phyloP scores from a whole-genome alignment of 2,888 invertebrate species.

The Diarsia mendica region DNA sequence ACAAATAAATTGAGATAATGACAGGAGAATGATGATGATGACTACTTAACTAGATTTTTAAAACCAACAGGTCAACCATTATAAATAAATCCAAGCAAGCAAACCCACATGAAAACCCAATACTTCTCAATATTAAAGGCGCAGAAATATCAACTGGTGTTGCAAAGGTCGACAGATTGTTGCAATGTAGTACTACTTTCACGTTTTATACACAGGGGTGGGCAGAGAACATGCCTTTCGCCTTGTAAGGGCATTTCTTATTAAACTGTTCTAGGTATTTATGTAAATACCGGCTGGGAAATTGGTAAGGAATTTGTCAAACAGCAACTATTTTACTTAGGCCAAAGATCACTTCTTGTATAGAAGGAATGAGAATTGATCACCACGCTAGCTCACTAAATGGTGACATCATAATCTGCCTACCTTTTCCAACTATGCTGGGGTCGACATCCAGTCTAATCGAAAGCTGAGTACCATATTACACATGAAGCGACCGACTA shows the following conservation, averaged over 20 bases:
- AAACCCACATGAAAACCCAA: neutral
- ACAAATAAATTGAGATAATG: too few relatives aligned
- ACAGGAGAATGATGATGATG: too few relatives aligned
- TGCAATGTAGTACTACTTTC: slow-evolving; percentile 51
- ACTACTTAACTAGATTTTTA: too few relatives aligned
- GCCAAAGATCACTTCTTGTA: neutral
- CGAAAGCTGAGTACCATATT: too few relatives aligned
- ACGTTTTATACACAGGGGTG: slow-evolving; percentile 32
- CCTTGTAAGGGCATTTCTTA: slow-evolving; percentile 24
- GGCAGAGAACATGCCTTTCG: slow-evolving; percentile 19
- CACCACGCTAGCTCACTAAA: too few relatives aligned
- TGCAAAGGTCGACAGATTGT: slow-evolving; percentile 56
- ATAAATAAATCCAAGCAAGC: slow-evolving; percentile 7
- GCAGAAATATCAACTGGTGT: slow-evolving; percentile 52
- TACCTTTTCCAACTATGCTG: too few relatives aligned
- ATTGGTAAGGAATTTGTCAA: neutral
- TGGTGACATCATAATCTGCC: too few relatives aligned
- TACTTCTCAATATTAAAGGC: slow-evolving; percentile 19
- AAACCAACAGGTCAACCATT: too few relatives aligned
- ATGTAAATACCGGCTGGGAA: neutral
- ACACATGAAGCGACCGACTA: too few relatives aligned
- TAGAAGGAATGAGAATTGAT: too few relatives aligned
- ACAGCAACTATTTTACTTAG: neutral
- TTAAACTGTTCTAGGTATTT: slow-evolving; percentile 20
- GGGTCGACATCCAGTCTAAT: too few relatives aligned